Percentiles rank a stretch among this genome's conserved stretches.
Conservation (phyloP, 2,797 vertebrate genomes). For the Oreortyx pictus region DNA sequence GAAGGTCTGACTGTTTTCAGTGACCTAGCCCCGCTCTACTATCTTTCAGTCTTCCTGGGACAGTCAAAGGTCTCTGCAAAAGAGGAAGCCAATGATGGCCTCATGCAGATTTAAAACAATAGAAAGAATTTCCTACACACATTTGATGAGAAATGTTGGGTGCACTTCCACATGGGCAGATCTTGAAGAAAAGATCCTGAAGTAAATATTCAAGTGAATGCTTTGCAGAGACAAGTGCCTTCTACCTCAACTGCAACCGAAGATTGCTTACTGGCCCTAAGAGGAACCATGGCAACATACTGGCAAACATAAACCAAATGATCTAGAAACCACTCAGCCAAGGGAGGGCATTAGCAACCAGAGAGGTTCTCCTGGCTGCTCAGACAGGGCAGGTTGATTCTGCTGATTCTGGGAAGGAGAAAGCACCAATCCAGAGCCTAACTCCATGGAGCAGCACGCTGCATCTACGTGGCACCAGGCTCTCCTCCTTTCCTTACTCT, state of each 20-base stretch:
- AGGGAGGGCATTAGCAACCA: neutral
- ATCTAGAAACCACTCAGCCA: neutral
- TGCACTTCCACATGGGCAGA: neutral
- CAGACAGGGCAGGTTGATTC: neutral
- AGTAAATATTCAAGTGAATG: neutral
- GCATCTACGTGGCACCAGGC: rapidly evolving
- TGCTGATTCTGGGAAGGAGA: neutral
- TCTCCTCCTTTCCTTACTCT: neutral
- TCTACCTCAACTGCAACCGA: constrained; percentile 3
- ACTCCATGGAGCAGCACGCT: neutral
- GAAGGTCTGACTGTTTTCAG: neutral
- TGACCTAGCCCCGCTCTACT: neutral
- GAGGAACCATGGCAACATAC: neutral
- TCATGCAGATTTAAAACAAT: neutral
- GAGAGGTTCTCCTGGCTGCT: neutral
- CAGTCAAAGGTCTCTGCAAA: neutral
- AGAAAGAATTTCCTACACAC: neutral
- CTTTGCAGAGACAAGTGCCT: neutral
- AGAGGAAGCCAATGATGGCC: neutral
- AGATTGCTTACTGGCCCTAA: neutral
- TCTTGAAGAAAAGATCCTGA: neutral
- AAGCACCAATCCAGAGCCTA: neutral
- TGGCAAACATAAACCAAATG: neutral
- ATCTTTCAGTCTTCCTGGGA: neutral
- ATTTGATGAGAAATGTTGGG: neutral